Percentiles rank a stretch among this genome's conserved stretches.
Conservation (phyloP, 2,797 vertebrate genomes). For the Sylvilagus floridanus region DNA sequence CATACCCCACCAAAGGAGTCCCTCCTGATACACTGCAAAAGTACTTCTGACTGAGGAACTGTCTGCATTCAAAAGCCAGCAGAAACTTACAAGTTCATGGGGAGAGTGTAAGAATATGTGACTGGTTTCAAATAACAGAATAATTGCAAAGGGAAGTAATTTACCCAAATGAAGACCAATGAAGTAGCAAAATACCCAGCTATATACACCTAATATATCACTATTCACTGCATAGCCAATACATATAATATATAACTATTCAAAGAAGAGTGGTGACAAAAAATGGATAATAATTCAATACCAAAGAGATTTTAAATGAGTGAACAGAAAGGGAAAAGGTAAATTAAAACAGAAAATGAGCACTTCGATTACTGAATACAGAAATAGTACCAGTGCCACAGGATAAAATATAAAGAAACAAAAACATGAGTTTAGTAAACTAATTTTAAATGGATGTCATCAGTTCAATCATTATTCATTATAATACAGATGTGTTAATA, state of each 20-base stretch:
- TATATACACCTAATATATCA: neutral
- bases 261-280: neutral
- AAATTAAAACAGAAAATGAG: neutral
- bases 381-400: neutral
- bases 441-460: neutral
- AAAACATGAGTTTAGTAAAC: neutral
- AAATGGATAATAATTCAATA: neutral
- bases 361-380: neutral
- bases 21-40: neutral
- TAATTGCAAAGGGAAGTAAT: neutral
- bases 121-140: neutral
- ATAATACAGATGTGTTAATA: neutral
- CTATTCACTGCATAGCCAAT: neutral
- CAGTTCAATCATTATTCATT: neutral
- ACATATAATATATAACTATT: neutral
- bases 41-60: neutral
- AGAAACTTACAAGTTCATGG: slow-evolving; percentile 6
- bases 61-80: neutral
- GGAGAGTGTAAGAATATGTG: neutral
- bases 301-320: neutral
- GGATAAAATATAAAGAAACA: neutral
- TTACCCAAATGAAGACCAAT: neutral
- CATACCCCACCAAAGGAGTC: neutral
- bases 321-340: neutral
- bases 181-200: neutral